These are phyloP conservation scores for Lasioglossum zephyrum DNA, from an alignment of 2,888 invertebrate genomes.

Conservation along the genomic window DNA sequence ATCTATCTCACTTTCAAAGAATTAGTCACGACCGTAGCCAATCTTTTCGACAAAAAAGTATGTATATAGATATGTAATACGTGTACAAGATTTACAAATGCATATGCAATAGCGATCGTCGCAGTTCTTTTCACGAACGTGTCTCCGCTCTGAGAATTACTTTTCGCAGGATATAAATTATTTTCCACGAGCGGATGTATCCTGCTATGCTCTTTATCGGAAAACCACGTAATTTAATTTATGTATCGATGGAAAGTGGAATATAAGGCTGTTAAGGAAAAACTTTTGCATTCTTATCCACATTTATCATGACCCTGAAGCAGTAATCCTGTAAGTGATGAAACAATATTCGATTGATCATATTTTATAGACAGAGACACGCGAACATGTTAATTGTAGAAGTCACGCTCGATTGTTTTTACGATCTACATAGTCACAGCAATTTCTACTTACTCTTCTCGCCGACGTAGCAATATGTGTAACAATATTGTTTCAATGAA, in stretches of 20 bases:
- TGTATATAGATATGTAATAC: conserved; percentile 24
- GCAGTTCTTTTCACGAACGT: conserved; percentile 41
- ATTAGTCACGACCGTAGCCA: conserved; percentile 19
- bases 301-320: conserved; percentile 10
- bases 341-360: not conserved
- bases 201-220: conserved; percentile 55
- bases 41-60: conserved; percentile 9
- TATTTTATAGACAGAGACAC: not conserved
- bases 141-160: conserved; percentile 50
- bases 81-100: conserved; percentile 44
- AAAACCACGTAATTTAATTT: conserved; percentile 66
- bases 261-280: conserved; percentile 73
- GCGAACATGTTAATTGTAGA: not conserved
- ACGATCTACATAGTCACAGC: not conserved
- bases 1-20: conserved; percentile 2
- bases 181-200: conserved; percentile 52
- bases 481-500: not conserved
- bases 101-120: conserved; percentile 42
- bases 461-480: not conserved
- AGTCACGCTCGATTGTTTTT: not conserved
- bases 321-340: not conserved
- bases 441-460: not conserved
- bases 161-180: conserved; percentile 56
- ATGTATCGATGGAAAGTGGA: conserved; percentile 73
- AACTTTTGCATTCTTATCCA: conserved; percentile 31